Evolutionary conservation across 1,140 invertebrate genomes (phyloP).

Genomic region (Metopolophium dirhodum): DNA sequence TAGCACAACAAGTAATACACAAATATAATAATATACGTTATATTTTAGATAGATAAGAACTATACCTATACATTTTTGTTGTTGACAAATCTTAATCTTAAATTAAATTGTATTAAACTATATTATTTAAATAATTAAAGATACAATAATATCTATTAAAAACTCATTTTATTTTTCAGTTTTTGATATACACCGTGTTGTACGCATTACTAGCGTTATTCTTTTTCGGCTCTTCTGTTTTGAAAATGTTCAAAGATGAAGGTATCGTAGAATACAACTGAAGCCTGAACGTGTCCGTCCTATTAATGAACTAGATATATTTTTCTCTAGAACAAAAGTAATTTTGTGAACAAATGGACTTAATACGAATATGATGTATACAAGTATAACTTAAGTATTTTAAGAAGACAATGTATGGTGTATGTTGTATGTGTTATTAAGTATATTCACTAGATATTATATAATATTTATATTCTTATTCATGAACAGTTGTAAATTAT

Average conservation of each 20-base stretch:
- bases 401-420: not conserved
- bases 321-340: not conserved
- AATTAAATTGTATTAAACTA: not conserved
- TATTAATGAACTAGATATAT: not conserved
- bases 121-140: not conserved
- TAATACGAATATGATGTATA: not conserved
- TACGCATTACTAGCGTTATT: constrained; percentile 2
- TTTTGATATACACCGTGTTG: constrained; percentile 25
- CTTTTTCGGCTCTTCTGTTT: not conserved
- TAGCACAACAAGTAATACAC: constrained; percentile 45
- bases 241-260: constrained; percentile 41
- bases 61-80: too few relatives aligned
- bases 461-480: not conserved
- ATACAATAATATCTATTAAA: not conserved
- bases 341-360: not conserved
- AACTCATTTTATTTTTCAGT: constrained; percentile 28
- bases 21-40: not conserved
- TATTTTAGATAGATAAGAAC: not conserved
- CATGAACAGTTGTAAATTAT: not conserved
- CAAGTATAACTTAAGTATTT: not conserved
- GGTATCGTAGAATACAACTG: constrained; percentile 35
- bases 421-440: not conserved
- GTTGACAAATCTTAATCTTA: not conserved
- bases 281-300: not conserved
- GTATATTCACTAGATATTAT: not conserved